Percentiles rank a stretch among this genome's conserved stretches.
Evolutionary conservation across 2,888 invertebrate species (phyloP).

Genomic region (Metacarcinus magister): DNA sequence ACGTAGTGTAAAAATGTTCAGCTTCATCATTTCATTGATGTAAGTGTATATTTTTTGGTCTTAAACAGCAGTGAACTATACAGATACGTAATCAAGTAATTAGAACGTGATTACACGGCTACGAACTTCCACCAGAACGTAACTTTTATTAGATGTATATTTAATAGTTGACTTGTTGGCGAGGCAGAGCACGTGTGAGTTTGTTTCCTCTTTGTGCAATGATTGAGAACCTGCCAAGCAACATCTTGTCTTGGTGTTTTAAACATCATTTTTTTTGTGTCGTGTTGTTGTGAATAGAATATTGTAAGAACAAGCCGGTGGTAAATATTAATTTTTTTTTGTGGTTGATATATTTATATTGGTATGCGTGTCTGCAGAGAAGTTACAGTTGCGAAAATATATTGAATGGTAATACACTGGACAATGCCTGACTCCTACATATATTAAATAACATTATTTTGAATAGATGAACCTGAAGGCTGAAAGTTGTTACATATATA

Average conservation of each 20-base stretch:
- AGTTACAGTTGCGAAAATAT: neutral
- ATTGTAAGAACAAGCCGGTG: neutral
- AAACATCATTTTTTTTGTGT: slow-evolving; percentile 14
- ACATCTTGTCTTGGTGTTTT: neutral
- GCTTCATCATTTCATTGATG: neutral
- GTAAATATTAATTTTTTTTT: neutral
- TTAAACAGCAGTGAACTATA: neutral
- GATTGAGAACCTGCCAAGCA: slow-evolving; percentile 26
- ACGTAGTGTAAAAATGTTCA: neutral
- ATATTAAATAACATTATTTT: neutral
- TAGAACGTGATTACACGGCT: neutral
- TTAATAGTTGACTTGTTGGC: neutral
- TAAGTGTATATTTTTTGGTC: neutral
- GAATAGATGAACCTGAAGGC: neutral
- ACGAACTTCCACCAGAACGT: neutral
- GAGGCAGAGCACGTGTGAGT: neutral
- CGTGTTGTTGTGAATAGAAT: neutral
- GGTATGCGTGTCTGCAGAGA: neutral
- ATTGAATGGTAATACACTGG: neutral
- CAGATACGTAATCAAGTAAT: neutral
- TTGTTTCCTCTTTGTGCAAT: slow-evolving; percentile 45
- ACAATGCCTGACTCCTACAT: neutral
- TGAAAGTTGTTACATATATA: neutral
- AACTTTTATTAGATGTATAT: neutral
- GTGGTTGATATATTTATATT: neutral